Conservation (phyloP, 2,888 invertebrate genomes). For the Tigriopus californicus region DNA sequence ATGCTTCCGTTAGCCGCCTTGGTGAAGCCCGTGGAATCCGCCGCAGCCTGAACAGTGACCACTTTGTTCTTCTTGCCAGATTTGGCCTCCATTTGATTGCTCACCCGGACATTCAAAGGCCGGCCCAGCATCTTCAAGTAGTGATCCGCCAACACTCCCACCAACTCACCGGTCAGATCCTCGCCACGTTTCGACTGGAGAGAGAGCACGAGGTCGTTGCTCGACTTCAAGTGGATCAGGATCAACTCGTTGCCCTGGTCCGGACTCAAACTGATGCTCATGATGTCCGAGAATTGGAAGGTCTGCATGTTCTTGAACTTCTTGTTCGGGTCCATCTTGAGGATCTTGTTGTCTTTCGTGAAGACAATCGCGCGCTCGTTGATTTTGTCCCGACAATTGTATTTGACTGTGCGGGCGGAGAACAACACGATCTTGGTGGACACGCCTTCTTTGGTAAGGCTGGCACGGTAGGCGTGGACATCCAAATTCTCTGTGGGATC, state of each 20-base stretch:
- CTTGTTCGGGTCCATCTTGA: slow-evolving; percentile 65
- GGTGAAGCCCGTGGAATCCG: too few species aligned
- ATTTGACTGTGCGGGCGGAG: slow-evolving; percentile 48
- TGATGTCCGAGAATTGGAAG: slow-evolving; percentile 37
- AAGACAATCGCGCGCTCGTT: slow-evolving; percentile 73
- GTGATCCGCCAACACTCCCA: slow-evolving; percentile 57
- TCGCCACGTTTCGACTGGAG: slow-evolving; percentile 35
- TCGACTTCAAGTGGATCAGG: slow-evolving; percentile 62
- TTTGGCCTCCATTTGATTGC: background rate
- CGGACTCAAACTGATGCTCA: slow-evolving; percentile 64
- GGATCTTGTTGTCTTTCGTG: slow-evolving; percentile 55
- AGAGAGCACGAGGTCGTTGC: slow-evolving; percentile 75
- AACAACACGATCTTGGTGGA: slow-evolving; percentile 34
- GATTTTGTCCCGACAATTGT: slow-evolving; percentile 51
- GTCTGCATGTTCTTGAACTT: slow-evolving; percentile 54
- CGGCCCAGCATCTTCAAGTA: slow-evolving; percentile 48
- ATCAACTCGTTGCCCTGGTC: slow-evolving; percentile 61
- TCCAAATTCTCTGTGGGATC: background rate
- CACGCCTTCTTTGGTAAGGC: slow-evolving; percentile 17
- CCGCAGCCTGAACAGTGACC: background rate
- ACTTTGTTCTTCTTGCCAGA: background rate
- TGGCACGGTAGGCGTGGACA: background rate
- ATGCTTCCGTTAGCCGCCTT: too few species aligned
- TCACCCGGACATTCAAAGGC: background rate
- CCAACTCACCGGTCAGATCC: slow-evolving; percentile 67